phyloP scores from a whole-genome alignment of 2,888 invertebrate species.

The Harpalus rufipes region DNA sequence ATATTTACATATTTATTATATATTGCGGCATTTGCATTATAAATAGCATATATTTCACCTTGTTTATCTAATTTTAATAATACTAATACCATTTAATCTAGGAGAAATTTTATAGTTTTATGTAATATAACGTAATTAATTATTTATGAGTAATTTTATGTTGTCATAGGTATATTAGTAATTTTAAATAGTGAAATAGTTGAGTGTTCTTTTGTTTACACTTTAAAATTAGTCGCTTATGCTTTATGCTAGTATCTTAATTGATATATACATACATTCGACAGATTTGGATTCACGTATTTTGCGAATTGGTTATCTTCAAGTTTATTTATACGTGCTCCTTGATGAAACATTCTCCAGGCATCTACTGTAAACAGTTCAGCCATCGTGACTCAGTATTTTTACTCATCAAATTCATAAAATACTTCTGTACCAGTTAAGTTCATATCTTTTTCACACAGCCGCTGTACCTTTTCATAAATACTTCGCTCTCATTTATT shows the following conservation, averaged over 20 bases:
- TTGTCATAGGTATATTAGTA: background rate
- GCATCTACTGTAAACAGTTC: constrained; percentile 74
- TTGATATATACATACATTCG: constrained; percentile 70
- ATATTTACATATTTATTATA: constrained; percentile 59
- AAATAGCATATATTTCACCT: constrained; percentile 55
- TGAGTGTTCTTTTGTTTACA: constrained; percentile 2
- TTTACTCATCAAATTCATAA: constrained; percentile 73
- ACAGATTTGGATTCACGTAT: constrained; percentile 73
- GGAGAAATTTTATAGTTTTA: too few species aligned
- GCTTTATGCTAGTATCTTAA: constrained; percentile 24
- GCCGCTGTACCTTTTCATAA: background rate
- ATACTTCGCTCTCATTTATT: constrained; percentile 13
- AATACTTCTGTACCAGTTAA: constrained; percentile 71
- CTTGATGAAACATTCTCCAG: constrained; percentile 75
- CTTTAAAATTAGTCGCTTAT: constrained; percentile 55
- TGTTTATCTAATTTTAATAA: constrained; percentile 21
- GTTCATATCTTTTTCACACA: constrained; percentile 5
- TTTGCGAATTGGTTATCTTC: constrained; percentile 74
- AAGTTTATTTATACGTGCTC: constrained; percentile 75
- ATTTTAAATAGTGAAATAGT: constrained; percentile 12
- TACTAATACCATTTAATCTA: too few species aligned
- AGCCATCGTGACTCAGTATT: constrained; percentile 75
- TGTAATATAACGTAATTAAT: background rate
- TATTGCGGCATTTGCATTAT: constrained; percentile 61
- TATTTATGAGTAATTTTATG: background rate